Conservation (phyloP, 2,797 vertebrate genomes). For the Helicolenus hilgendorfi region DNA sequence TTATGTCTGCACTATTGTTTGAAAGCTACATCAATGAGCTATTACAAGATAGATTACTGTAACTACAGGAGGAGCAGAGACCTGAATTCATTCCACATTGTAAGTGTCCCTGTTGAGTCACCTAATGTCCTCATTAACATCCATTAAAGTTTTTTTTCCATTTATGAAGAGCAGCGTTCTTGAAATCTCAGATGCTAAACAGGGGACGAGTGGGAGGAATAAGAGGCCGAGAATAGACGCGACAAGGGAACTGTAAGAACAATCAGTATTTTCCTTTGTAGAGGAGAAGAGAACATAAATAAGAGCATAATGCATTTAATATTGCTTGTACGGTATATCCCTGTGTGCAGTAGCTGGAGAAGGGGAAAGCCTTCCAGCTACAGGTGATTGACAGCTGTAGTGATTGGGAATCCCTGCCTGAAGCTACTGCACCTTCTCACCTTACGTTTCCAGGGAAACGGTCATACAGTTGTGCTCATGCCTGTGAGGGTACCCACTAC, state of each 20-base stretch:
- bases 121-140: conserved; percentile 38
- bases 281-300: not conserved
- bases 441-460: conserved; percentile 5
- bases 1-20: not conserved
- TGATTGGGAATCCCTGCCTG: conserved; percentile 39
- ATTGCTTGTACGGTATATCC: not conserved
- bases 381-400: conserved; percentile 30
- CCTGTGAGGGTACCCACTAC: not conserved
- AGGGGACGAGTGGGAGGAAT: conserved; percentile 17
- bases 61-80: not conserved
- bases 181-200: conserved; percentile 8
- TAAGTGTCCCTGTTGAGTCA: conserved; percentile 22
- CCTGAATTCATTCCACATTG: not conserved
- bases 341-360: not conserved
- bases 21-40: not conserved
- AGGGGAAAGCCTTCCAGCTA: conserved; percentile 7
- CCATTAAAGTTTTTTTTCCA: conserved; percentile 3
- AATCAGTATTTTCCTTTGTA: not conserved
- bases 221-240: conserved; percentile 29
- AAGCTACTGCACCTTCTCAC: conserved; percentile 33
- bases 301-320: not conserved
- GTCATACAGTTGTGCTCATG: not conserved
- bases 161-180: conserved; percentile 28
- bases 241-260: conserved; percentile 14
- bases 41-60: not conserved